A percentile compares a stretch with the other conserved stretches of the same genome.
phyloP scores from a whole-genome alignment of 1,140 invertebrate genomes.

The Eulimnadia texana region DNA sequence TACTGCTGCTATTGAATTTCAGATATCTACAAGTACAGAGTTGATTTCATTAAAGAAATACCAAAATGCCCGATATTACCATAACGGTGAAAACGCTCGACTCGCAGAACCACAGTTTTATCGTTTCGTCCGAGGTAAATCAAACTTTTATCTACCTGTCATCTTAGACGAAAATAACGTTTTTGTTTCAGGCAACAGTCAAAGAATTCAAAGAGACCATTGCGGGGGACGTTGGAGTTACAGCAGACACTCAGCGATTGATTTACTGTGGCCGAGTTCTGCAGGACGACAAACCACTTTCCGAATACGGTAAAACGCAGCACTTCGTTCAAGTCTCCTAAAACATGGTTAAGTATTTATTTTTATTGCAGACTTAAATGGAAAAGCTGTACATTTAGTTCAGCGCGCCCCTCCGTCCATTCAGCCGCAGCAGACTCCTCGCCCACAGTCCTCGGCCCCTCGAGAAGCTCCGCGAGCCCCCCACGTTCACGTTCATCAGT shows the following conservation, averaged over 20 bases:
- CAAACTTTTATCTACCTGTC: slow-evolving; percentile 2
- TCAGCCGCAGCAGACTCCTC: not conserved
- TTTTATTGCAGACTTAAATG: slow-evolving; percentile 57
- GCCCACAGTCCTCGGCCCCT: not conserved
- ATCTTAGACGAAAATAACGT: not conserved
- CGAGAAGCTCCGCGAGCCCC: not conserved
- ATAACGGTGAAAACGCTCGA: slow-evolving; percentile 84
- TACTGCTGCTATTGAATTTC: too few species aligned
- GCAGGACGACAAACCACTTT: slow-evolving; percentile 73
- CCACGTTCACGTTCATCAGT: slow-evolving; percentile 14
- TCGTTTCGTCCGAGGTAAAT: slow-evolving; percentile 74
- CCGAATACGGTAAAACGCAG: slow-evolving; percentile 54
- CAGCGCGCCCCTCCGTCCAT: slow-evolving; percentile 53
- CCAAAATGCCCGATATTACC: slow-evolving; percentile 34
- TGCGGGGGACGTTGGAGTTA: slow-evolving; percentile 53
- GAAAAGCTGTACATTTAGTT: slow-evolving; percentile 87
- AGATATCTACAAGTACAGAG: too few species aligned
- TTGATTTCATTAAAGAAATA: too few species aligned
- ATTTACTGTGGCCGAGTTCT: slow-evolving; percentile 86
- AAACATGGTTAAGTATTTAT: too few species aligned
- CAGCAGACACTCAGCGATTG: slow-evolving; percentile 65
- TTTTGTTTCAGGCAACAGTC: slow-evolving; percentile 58
- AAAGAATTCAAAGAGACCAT: slow-evolving; percentile 75
- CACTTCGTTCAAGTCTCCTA: too few species aligned
- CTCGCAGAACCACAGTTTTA: slow-evolving; percentile 73